phyloP scores from a whole-genome alignment of 30 jellyfish, hydroid and myxozoan species.

The Sanderia malayensis region DNA sequence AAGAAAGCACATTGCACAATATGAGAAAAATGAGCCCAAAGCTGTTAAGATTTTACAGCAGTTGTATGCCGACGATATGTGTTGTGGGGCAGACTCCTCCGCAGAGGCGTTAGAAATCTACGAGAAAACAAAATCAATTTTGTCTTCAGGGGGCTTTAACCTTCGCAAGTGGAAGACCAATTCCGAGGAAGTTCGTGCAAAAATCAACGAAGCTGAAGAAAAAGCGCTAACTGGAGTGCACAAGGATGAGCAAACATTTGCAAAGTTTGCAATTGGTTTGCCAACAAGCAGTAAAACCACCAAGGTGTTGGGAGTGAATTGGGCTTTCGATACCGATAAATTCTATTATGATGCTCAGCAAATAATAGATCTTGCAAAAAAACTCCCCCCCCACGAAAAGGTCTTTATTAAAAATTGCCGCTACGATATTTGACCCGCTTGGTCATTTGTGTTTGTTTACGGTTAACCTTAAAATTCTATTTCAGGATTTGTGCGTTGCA shows the following conservation, averaged over 20 bases:
- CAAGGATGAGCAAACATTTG: constrained; percentile 5
- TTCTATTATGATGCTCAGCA: constrained; percentile 7
- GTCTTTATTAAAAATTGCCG: constrained; percentile 12
- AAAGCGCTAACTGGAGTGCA: not conserved
- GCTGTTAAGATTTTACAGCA: too few species aligned
- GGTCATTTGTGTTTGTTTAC: constrained; percentile 7
- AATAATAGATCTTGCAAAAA: constrained; percentile 1
- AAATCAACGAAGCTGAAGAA: constrained; percentile 1
- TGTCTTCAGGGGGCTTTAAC: too few species aligned
- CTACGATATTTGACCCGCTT: constrained; percentile 11
- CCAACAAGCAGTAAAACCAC: too few species aligned
- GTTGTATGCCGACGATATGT: too few species aligned
- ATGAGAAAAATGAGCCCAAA: constrained; percentile 6
- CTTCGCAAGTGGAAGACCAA: too few species aligned
- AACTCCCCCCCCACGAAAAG: constrained; percentile 12
- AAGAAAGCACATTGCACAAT: constrained; percentile 1
- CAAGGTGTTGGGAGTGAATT: too few species aligned
- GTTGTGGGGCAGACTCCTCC: too few species aligned
- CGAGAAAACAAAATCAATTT: too few species aligned
- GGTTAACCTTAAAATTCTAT: not conserved
- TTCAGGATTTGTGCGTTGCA: constrained; percentile 8
- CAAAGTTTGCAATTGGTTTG: not conserved
- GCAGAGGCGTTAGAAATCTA: too few species aligned
- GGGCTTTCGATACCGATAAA: too few species aligned
- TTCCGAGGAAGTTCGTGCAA: not conserved